Evolutionary conservation across 1,140 invertebrate genomes (phyloP).

Genomic region (Mizuhopecten yessoensis): DNA sequence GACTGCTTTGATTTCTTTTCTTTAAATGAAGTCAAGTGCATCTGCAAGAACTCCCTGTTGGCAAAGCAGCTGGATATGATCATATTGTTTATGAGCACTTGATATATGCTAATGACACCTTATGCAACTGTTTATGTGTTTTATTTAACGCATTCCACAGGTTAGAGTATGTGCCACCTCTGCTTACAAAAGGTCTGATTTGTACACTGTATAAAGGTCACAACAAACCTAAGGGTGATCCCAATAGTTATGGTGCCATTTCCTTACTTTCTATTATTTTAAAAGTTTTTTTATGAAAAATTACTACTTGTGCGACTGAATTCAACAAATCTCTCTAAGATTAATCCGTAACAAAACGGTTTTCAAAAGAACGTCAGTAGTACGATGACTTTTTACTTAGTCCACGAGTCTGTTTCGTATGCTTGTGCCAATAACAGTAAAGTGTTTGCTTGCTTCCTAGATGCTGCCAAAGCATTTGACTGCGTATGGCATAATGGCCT

Average conservation of each 20-base stretch:
- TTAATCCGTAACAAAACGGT: background rate
- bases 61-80: background rate
- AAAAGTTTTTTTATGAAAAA: background rate
- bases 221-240: background rate
- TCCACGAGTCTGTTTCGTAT: background rate
- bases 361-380: background rate
- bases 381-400: background rate
- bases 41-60: no score
- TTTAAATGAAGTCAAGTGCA: no score
- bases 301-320: background rate
- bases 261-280: background rate
- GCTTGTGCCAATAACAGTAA: background rate
- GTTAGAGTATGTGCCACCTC: background rate
- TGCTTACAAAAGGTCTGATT: background rate
- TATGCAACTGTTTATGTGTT: background rate
- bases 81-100: background rate
- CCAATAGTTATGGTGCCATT: background rate
- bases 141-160: background rate
- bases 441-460: background rate
- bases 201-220: background rate
- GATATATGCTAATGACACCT: background rate
- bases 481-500: background rate
- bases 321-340: background rate
- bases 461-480: background rate
- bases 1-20: no score